Conservation (phyloP, 2,113 vertebrate species). For the Nanorana parkeri region DNA sequence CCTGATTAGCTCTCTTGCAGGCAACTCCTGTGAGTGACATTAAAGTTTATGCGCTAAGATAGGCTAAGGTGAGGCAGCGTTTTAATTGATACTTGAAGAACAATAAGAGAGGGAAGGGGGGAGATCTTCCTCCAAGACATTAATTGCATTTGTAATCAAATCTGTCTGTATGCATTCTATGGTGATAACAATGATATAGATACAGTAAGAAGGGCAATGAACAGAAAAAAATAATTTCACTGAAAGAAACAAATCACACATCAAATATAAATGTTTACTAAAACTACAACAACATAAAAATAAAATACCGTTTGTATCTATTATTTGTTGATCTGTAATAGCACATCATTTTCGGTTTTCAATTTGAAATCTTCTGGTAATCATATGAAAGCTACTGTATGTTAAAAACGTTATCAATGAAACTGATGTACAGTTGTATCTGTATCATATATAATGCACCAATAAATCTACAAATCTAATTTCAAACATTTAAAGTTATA, state of each 20-base stretch:
- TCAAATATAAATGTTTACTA: too few relatives aligned
- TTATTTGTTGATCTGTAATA: too few relatives aligned
- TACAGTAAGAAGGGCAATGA: slow-evolving; percentile 18
- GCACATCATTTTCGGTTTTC: too few relatives aligned
- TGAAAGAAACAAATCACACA: neutral
- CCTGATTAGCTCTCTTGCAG: slow-evolving; percentile 51
- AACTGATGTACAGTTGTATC: too few relatives aligned
- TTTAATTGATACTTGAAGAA: slow-evolving; percentile 55
- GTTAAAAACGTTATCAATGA: too few relatives aligned
- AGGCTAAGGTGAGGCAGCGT: slow-evolving; percentile 42
- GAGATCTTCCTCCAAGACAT: slow-evolving; percentile 41
- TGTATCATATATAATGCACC: too few relatives aligned
- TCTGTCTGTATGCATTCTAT: slow-evolving; percentile 51
- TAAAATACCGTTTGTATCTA: too few relatives aligned
- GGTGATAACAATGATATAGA: slow-evolving; percentile 50
- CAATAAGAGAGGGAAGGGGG: slow-evolving; percentile 37
- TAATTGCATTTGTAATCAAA: slow-evolving; percentile 58
- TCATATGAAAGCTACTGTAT: too few relatives aligned
- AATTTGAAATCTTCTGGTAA: too few relatives aligned
- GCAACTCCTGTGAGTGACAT: slow-evolving; percentile 53
- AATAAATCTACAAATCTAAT: too few relatives aligned
- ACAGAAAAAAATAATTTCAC: neutral
- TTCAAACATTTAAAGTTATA: too few relatives aligned
- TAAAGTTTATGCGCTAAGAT: slow-evolving; percentile 55
- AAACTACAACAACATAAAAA: too few relatives aligned